Percentiles rank a stretch among this genome's conserved stretches.
phyloP scores from a whole-genome alignment of 2,113 vertebrate species.

The Dasyornis broadbenti region DNA sequence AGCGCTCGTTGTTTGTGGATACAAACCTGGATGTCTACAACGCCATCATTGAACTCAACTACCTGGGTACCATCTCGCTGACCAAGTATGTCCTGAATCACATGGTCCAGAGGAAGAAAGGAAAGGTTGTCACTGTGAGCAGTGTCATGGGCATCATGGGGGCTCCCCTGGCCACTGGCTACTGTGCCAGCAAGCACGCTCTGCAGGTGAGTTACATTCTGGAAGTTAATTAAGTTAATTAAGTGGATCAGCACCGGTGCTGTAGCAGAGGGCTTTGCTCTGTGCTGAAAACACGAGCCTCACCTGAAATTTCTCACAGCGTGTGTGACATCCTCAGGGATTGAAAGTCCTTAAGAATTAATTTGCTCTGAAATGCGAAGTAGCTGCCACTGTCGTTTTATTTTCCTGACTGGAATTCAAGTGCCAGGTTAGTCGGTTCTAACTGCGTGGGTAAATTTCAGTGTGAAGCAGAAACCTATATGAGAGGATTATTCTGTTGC shows the following conservation, averaged over 20 bases:
- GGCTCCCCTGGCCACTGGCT: slow-evolving; percentile 81
- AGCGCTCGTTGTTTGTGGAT: slow-evolving; percentile 85
- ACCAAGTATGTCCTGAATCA: slow-evolving; percentile 89
- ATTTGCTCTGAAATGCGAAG: not conserved
- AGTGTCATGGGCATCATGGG: slow-evolving; percentile 82
- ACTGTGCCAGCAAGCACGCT: slow-evolving; percentile 92
- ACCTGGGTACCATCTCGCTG: slow-evolving; percentile 88
- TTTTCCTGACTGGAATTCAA: not conserved
- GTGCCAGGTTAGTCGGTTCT: not conserved
- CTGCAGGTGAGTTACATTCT: slow-evolving; percentile 75
- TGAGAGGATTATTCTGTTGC: not conserved
- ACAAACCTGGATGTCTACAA: slow-evolving; percentile 82
- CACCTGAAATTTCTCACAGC: not conserved
- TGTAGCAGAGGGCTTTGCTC: not conserved
- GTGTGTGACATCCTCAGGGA: not conserved
- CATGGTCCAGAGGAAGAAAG: slow-evolving; percentile 82
- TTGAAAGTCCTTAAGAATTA: not conserved
- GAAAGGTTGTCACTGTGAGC: slow-evolving; percentile 86
- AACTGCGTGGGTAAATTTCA: not conserved
- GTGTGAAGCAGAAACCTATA: not conserved
- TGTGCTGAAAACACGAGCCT: not conserved
- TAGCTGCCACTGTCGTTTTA: not conserved
- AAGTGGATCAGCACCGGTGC: not conserved
- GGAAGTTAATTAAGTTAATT: not conserved
- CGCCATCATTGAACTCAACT: slow-evolving; percentile 89